A percentile compares a stretch with the other conserved stretches of the same genome.
Conservation (phyloP, 2,888 invertebrate species). For the Troilus luridus region DNA sequence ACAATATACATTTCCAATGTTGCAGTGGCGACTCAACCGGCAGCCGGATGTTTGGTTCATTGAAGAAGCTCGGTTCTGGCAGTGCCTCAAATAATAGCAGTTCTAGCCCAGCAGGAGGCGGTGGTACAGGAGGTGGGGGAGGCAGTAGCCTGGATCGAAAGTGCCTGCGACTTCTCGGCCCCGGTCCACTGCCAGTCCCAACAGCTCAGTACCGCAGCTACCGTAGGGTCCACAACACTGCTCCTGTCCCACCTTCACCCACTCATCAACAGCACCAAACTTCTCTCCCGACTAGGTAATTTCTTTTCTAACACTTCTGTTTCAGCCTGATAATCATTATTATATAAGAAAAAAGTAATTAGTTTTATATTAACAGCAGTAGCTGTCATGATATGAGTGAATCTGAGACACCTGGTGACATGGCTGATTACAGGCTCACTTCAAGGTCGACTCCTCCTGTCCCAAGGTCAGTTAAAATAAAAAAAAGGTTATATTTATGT, state of each 20-base stretch:
- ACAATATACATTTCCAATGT: background rate
- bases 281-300: background rate
- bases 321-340: background rate
- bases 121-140: conserved; percentile 69
- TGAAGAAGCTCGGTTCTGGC: conserved; percentile 77
- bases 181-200: conserved; percentile 79
- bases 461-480: conserved; percentile 59
- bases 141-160: conserved; percentile 76
- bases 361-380: background rate
- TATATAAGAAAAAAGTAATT: background rate
- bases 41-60: conserved; percentile 78
- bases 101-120: conserved; percentile 66
- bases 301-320: background rate
- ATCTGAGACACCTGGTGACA: conserved; percentile 71
- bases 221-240: conserved; percentile 72
- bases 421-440: conserved; percentile 69
- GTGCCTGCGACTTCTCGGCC: conserved; percentile 74
- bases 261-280: background rate
- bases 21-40: conserved; percentile 65
- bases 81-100: conserved; percentile 69
- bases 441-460: conserved; percentile 64
- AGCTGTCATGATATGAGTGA: conserved; percentile 43
- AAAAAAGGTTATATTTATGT: too few species aligned
- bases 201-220: conserved; percentile 85
- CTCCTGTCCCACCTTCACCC: conserved; percentile 67